Percentiles rank a stretch among this genome's conserved stretches.
Conservation (phyloP, 2,797 vertebrate species). For the Muscicapa striata region DNA sequence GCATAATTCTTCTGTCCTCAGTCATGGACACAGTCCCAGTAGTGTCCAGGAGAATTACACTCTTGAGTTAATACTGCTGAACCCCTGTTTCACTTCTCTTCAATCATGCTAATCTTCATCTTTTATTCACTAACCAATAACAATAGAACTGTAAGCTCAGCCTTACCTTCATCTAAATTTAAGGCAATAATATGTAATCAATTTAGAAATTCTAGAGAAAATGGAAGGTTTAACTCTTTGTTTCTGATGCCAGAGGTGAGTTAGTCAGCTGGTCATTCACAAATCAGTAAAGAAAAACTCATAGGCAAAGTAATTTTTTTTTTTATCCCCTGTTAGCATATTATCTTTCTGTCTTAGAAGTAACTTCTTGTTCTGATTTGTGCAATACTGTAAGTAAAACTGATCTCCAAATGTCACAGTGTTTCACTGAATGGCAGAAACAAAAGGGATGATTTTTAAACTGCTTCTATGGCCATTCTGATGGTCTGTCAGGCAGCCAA, state of each 20-base stretch:
- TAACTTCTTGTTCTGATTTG: background rate
- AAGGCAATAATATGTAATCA: background rate
- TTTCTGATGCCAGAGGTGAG: background rate
- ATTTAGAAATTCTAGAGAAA: conserved; percentile 9
- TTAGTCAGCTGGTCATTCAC: background rate
- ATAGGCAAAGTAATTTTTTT: background rate
- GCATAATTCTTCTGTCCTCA: conserved; percentile 32
- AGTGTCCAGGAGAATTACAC: conserved; percentile 44
- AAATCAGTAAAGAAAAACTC: background rate
- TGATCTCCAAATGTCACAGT: background rate
- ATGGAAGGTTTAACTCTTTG: background rate
- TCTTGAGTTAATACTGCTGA: conserved; percentile 23
- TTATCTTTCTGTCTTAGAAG: background rate
- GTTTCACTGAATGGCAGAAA: conserved; percentile 20
- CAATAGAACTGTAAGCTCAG: conserved; percentile 15
- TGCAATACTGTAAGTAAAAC: background rate
- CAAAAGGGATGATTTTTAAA: conserved; percentile 29
- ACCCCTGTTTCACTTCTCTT: conserved; percentile 38
- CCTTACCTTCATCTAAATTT: conserved; percentile 24
- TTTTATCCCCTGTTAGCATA: accelerated
- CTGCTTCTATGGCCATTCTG: background rate
- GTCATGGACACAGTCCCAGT: conserved; percentile 22
- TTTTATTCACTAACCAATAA: conserved; percentile 56
- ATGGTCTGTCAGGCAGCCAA: conserved; percentile 59
- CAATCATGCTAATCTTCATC: conserved; percentile 61